Conservation (phyloP, 2,797 vertebrate species). For the Octomys mimax region DNA sequence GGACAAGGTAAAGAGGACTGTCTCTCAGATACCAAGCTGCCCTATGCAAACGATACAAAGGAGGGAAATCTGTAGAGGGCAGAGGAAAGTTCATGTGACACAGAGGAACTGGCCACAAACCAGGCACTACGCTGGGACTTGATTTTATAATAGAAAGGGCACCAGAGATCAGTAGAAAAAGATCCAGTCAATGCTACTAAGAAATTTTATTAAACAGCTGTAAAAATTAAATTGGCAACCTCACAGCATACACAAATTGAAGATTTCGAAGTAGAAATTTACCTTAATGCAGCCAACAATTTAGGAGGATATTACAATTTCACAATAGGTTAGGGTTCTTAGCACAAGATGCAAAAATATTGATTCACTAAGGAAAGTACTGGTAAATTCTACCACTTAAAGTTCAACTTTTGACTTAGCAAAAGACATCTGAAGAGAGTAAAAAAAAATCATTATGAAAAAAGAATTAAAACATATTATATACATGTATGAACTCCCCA, state of each 20-base stretch:
- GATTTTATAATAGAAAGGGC: not conserved
- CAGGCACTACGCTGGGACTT: not conserved
- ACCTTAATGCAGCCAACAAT: not conserved
- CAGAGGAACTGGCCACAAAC: not conserved
- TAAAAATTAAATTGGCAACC: not conserved
- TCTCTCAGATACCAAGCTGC: not conserved
- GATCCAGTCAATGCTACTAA: not conserved
- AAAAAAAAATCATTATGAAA: not conserved
- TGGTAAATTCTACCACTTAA: not conserved
- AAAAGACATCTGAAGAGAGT: not conserved
- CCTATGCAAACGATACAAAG: not conserved
- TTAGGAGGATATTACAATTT: slow-evolving; percentile 14
- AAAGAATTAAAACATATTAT: not conserved
- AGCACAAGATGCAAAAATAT: slow-evolving; percentile 43
- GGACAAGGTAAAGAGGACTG: not conserved
- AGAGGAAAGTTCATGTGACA: not conserved
- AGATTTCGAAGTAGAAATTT: not conserved
- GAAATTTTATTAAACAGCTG: slow-evolving; percentile 10
- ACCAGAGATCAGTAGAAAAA: slow-evolving; percentile 8
- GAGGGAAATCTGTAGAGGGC: not conserved
- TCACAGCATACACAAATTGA: not conserved
- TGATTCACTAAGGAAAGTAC: not conserved
- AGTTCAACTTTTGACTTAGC: not conserved
- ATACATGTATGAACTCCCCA: not conserved
- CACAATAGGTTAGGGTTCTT: not conserved